Evolutionary conservation across 2,888 invertebrate species (phyloP), one percentile per base, ranked within the genome.

Genomic region (Cyclophora albipunctata): DNA sequence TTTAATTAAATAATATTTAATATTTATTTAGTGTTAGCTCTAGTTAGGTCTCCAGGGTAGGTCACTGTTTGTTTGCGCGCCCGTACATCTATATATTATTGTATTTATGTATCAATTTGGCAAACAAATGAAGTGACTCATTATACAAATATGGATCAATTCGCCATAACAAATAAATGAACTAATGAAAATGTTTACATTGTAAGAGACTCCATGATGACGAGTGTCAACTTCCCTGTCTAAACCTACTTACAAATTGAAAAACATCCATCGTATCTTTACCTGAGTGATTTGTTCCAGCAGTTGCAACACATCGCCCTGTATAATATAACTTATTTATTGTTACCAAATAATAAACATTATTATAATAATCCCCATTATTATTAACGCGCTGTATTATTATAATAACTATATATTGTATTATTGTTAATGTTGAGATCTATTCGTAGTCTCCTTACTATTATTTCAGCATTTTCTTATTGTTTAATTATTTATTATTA

Each of bases 321-420:
- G 56, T 56, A 48, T 55, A 54, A 20, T 20, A 20, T 20, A 20
- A 20, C 58, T 64, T 78, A 77, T 78, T 75, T 78, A 73, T 75
- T 72, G 78, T 81, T 81, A 81, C 81, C 81, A 81, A 81, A 81
- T 79, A 76, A 69, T 20, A 20, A 20, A 20, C 20, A 58, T 64
- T 58, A 55, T 45, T 34, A 42, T 55, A 57, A 55, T 50, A 52
- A 54, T 52, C 40, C 40, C 48, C 48, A 53, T 60, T 53, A 60
- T 60, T 48, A 60, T 52, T 57, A 5, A 37, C 37, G 37, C 37
- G 5, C 37, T 37, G 37, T 49, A 49, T 59, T 53, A 57, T 60
- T 34, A 47, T 42, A 34, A 49, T 49, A 41, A 56, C 55, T 59
- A 59, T 57, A 58, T 62, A 59, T 58, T 60, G 5, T 58, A 58